Conservation (phyloP, 2,113 vertebrate species). For the Phrynocephalus versicolor region DNA sequence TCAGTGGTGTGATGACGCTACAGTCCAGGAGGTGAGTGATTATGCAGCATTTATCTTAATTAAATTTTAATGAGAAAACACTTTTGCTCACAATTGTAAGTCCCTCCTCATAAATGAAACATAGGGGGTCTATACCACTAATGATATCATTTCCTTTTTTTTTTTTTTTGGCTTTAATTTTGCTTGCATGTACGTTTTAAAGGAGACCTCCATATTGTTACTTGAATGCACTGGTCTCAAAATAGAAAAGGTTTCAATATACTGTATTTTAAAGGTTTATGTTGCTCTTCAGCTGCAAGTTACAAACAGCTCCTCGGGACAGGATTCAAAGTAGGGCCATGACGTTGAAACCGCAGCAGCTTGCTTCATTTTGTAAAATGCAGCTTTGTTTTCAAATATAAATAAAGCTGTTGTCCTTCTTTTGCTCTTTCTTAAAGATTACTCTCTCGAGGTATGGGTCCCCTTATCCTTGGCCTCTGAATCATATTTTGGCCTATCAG, state of each 20-base stretch:
- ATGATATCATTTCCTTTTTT: conserved; percentile 78
- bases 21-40: conserved; percentile 90
- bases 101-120: conserved; percentile 94
- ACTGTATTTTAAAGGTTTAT: conserved; percentile 71
- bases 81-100: conserved; percentile 83
- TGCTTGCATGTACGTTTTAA: conserved; percentile 76
- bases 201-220: conserved; percentile 71
- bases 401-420: conserved; percentile 25
- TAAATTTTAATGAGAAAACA: conserved; percentile 95
- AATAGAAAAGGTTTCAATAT: conserved; percentile 60
- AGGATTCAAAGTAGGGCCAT: not conserved
- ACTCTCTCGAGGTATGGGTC: conserved; percentile 81
- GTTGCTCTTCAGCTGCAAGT: conserved; percentile 51
- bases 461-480: conserved; percentile 84
- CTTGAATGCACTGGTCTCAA: conserved; percentile 70
- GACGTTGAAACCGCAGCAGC: not conserved
- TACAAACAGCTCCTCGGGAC: conserved; percentile 24
- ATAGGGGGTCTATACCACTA: conserved; percentile 84
- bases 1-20: conserved; percentile 96
- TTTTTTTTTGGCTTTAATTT: conserved; percentile 83
- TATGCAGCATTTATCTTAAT: conserved; percentile 90
- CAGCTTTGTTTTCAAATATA: conserved; percentile 35
- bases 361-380: conserved; percentile 15
- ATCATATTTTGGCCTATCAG: conserved; percentile 87
- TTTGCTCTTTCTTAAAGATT: conserved; percentile 71